Evolutionary conservation across 2,113 vertebrate genomes (phyloP), one percentile per base, ranked within the genome.

Genomic region (Rhinoptilus africanus): DNA sequence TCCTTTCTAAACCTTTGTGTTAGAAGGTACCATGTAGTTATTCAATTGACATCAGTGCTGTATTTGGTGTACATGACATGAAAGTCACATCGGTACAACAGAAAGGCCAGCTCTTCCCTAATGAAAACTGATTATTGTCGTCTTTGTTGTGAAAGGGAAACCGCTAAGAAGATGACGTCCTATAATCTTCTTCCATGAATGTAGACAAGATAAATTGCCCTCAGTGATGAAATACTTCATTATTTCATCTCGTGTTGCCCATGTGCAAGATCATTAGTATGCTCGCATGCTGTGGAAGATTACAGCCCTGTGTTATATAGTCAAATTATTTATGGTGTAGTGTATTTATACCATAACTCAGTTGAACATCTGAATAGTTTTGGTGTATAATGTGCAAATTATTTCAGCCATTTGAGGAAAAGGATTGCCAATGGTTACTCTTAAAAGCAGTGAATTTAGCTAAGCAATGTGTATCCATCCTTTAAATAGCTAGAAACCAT

Each of bases 61-160:
- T 57, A 27, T 94, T 85, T 91, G 92, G 88, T 92, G 76, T 62
- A 18, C 39, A 30, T 81, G 88, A 79, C n/a, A 64, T 73, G 88
- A 91, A 95, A 67, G 89, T 32, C 63, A 43, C 1, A 2, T 27
- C 17, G 41, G 57, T 88, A 69, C 88, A 89, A 79, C 37, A 73
- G 66, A 54, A 88, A 79, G 60, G 76, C 54, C 37, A 69, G 37
- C n/a, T 74, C 47, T 77, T 76, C 84, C 68, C 41, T 72, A 45
- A 57, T 60, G 72, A 85, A 88, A 91, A 85, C 32, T 56, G 79
- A 72, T 89, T 26, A 56, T 83, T 74, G 67, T 47, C 37, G 3
- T 85, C n/a, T 83, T 62, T 80, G 45, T 87, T 83, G 59, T 71
- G 89, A 94, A 95, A 96, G 73, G 79, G 62, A 95, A 97, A 66